A percentile compares a stretch with the other conserved stretches of the same genome.
These are phyloP conservation scores for Prietella phreatophila DNA, from an alignment of 2,113 vertebrate genomes.

Conservation along the genomic window DNA sequence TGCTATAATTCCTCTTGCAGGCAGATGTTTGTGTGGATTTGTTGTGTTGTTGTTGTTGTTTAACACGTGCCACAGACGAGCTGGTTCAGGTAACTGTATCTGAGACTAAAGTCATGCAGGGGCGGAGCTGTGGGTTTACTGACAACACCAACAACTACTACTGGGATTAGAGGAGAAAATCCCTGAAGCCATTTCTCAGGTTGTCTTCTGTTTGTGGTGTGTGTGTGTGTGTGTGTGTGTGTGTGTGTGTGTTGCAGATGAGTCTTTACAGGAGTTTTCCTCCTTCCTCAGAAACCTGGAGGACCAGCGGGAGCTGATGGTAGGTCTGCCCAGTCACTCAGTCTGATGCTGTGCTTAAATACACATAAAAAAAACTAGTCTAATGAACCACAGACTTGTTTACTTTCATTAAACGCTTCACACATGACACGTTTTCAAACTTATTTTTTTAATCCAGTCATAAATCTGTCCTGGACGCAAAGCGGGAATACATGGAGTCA, in stretches of 20 bases:
- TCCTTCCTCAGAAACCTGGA: conserved; percentile 90
- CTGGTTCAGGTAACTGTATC: background rate
- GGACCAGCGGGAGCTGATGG: conserved; percentile 97
- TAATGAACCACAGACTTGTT: background rate
- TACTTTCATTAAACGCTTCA: background rate
- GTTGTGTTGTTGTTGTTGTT: background rate
- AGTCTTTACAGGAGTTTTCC: conserved; percentile 92
- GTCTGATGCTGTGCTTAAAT: background rate
- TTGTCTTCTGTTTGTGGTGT: conserved; percentile 3
- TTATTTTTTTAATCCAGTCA: too few species aligned
- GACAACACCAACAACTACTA: background rate
- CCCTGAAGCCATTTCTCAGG: background rate
- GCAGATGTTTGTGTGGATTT: background rate
- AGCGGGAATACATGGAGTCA: background rate
- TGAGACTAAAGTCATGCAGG: background rate
- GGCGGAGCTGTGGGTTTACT: background rate
- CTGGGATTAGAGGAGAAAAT: background rate
- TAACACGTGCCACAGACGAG: background rate
- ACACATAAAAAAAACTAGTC: background rate
- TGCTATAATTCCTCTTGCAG: background rate
- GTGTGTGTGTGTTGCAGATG: conserved; percentile 77
- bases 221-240: conserved; percentile 44
- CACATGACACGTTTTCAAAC: background rate
- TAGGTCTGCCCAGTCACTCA: conserved; percentile 69
- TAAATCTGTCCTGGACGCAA: background rate